Conservation (phyloP, 35 echinoderm and acorn worm species). For the Apostichopus parvimensis region DNA sequence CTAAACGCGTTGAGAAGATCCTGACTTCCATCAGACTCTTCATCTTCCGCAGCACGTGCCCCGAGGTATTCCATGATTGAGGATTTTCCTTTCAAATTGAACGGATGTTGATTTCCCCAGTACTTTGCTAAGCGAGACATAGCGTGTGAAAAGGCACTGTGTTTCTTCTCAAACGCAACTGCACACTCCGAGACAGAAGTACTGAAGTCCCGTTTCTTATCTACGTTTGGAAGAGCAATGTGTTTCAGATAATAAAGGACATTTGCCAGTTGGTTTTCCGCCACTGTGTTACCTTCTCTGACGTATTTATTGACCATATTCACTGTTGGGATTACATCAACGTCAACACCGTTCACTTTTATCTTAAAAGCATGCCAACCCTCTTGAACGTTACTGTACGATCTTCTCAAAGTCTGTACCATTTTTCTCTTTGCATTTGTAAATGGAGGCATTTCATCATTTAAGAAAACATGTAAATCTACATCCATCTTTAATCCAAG, state of each 20-base stretch:
- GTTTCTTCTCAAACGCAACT: conserved; percentile 27
- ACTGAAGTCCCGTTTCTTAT: conserved; percentile 7
- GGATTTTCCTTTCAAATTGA: not conserved
- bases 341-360: not conserved
- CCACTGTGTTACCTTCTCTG: not conserved
- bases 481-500: not conserved
- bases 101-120: not conserved
- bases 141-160: conserved; percentile 50
- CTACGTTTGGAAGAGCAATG: not conserved
- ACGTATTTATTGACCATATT: conserved; percentile 6
- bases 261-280: conserved; percentile 16
- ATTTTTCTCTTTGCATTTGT: not conserved
- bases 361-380: not conserved
- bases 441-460: conserved; percentile 42
- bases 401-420: not conserved
- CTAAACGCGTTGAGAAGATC: conserved; percentile 15
- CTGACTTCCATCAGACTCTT: not conserved
- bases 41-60: conserved; percentile 2
- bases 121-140: conserved; percentile 39
- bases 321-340: not conserved
- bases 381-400: not conserved
- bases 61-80: conserved; percentile 42
- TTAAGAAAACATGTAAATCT: conserved; percentile 17
- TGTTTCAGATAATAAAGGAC: not conserved
- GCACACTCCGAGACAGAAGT: conserved; percentile 40